Base-by-base conservation (phyloP, 53 echinoderm and acorn worm genomes). In the Astropecten irregularis region DNA sequence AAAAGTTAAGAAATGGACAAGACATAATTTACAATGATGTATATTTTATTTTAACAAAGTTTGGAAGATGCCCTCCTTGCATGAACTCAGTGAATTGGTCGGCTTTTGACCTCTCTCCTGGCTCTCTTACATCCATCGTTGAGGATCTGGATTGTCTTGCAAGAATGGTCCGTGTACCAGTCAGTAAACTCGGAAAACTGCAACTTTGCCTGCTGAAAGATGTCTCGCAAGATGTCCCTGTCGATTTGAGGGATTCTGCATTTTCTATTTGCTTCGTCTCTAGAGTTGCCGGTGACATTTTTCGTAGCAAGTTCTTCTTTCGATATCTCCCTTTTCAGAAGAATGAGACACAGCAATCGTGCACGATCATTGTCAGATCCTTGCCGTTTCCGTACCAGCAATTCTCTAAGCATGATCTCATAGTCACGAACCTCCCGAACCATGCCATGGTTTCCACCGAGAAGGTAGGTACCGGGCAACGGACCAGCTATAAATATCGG, bases 161-260 rank as follows among this genome's bases (percentile, higher is more conserved):
- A 79, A 13, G 40, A 44, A 31, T 62, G 62, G 63, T 79, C 81
- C 2, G 81, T 79, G 48, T 79, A 79, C 61, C 61, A 62, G 62
- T 79, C 62, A 5, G 59, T 62, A 27, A 79, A 76, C 2, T 61
- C 35, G 14, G 81, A 47, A 40, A 62, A 79, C 62, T 79, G 81
- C 3, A 77, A 3, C 18, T 51, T 51, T 16, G 1, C 2, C 15
- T 51, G 51, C 10, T 14, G 18, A 51, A 51, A 51, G 9, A 51
- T 51, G 51, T 20, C 20, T 4, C 20, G 51, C 3, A 51, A 3
- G 15, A 51, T 51, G 18, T 51, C 51, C 10, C 51, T 9, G 20
- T 0, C 51, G 18, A 51, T 9, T 14, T 3, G 11, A n/a, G 13
- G 13, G 16, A 16, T 51, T 51, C 20, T 51, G 18, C 51, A 51